Percentiles rank a stretch among this genome's conserved stretches.
Conservation (phyloP, 2,888 invertebrate species). For the Lithophane socia region DNA sequence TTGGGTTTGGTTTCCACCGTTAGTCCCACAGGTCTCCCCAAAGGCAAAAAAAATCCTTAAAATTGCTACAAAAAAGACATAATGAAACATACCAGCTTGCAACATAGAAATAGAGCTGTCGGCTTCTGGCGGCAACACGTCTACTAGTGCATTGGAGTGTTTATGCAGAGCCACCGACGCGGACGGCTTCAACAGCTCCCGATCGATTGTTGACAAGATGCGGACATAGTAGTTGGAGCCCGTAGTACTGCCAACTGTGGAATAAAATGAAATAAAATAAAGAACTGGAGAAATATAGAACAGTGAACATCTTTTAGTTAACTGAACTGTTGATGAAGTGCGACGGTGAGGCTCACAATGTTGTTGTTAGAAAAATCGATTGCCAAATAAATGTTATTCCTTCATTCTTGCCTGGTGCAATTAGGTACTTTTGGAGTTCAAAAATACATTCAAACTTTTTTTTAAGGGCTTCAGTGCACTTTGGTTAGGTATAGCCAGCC, state of each 20-base stretch:
- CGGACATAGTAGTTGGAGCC: conserved; percentile 99
- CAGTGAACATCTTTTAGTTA: not conserved
- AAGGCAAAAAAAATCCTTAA: no score
- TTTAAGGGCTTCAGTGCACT: not conserved
- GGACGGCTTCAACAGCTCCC: conserved; percentile 99
- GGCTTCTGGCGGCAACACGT: conserved; percentile 99
- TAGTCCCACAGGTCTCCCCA: no score
- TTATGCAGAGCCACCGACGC: conserved; percentile 99
- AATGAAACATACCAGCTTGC: conserved; percentile 93
- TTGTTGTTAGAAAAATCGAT: not conserved
- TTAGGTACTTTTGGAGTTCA: not conserved
- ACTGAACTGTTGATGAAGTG: not conserved
- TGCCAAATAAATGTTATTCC: not conserved
- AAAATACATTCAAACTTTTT: not conserved
- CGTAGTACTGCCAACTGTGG: conserved; percentile 98
- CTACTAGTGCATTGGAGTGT: conserved; percentile 99
- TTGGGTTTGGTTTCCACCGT: no score
- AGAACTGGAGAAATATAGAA: not conserved
- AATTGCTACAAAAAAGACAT: not conserved
- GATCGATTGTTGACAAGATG: conserved; percentile 99
- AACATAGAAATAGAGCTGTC: conserved; percentile 99
- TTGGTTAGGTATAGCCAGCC: not conserved
- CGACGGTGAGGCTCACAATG: not conserved
- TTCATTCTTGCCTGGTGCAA: not conserved
- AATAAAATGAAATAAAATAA: not conserved